Evolutionary conservation across 92 coral and sea anemone genomes (phyloP).

Genomic region (Montipora capitata): DNA sequence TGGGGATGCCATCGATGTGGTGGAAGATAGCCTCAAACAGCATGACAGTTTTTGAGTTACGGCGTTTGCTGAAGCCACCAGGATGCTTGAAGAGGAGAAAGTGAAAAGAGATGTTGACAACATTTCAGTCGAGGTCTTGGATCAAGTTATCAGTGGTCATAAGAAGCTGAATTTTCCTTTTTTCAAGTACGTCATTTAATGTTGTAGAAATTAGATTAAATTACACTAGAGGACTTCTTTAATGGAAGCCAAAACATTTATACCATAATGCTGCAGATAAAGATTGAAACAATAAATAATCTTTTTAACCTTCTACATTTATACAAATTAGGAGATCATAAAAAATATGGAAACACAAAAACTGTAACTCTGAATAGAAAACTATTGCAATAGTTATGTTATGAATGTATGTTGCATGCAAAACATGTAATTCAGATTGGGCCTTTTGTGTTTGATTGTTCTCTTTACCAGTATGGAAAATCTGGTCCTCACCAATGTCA

Average conservation of each 20-base stretch:
- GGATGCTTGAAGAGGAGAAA: too few species aligned
- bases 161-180: not conserved
- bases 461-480: not conserved
- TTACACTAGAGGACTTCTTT: not conserved
- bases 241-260: not conserved
- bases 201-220: not conserved
- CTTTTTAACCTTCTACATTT: not conserved
- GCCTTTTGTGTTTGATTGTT: not conserved
- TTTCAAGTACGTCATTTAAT: not conserved
- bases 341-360: not conserved
- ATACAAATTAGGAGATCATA: too few species aligned
- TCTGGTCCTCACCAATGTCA: not conserved
- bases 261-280: not conserved
- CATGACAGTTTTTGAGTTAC: too few species aligned
- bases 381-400: not conserved
- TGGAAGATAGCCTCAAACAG: not conserved
- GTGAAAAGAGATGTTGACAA: not conserved
- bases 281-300: not conserved
- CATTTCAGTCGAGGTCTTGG: not conserved
- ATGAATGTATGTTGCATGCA: not conserved
- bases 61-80: too few species aligned
- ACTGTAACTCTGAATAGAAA: too few species aligned
- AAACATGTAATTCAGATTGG: not conserved
- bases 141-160: not conserved
- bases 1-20: not conserved